phyloP scores from a whole-genome alignment of 2,113 vertebrate species.

The Hassar affinis region DNA sequence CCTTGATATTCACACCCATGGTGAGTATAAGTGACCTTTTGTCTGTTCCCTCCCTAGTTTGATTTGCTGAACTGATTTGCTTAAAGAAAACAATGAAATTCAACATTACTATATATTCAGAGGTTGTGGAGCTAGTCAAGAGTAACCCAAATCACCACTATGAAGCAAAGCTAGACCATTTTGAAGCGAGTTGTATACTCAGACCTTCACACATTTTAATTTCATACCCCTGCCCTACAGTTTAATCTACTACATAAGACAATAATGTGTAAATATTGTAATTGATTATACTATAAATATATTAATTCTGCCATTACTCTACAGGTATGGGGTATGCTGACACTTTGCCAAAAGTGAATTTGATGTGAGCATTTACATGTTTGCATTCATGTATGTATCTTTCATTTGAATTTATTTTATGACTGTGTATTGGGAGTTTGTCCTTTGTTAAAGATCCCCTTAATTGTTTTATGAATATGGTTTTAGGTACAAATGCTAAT shows the following conservation, averaged over 20 bases:
- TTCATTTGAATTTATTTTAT: neutral
- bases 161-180: neutral
- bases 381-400: neutral
- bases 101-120: neutral
- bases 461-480: neutral
- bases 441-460: neutral
- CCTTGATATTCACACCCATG: too few relatives aligned
- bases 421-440: slow-evolving; percentile 4
- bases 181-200: too few relatives aligned
- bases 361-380: neutral
- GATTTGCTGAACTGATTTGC: neutral
- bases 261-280: neutral
- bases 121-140: neutral
- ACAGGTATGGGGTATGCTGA: neutral
- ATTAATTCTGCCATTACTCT: neutral
- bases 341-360: neutral
- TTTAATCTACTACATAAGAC: neutral
- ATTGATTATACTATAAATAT: neutral
- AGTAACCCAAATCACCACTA: neutral
- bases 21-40: too few relatives aligned
- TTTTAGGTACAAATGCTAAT: neutral
- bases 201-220: neutral
- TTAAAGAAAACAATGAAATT: neutral
- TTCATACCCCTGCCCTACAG: too few relatives aligned
- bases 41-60: neutral